Evolutionary conservation across 1,140 invertebrate genomes (phyloP).

Genomic region (Leptopilina clavipes): DNA sequence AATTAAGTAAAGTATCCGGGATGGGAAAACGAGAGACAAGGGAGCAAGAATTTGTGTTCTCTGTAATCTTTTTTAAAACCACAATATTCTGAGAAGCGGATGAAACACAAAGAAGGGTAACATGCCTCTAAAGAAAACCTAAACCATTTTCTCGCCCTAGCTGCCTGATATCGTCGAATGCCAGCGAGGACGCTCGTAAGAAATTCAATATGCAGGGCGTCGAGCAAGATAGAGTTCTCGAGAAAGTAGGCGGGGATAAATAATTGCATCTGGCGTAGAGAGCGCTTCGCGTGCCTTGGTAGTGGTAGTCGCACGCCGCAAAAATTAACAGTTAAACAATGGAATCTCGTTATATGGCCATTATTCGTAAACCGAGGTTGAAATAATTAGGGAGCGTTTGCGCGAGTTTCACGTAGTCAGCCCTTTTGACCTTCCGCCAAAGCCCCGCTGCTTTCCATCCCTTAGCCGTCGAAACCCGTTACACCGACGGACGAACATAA

Average conservation of each 20-base stretch:
- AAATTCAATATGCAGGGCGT: slow-evolving; percentile 53
- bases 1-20: too few species aligned
- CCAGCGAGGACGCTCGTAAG: slow-evolving; percentile 45
- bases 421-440: slow-evolving; percentile 27
- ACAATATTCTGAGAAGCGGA: too few species aligned
- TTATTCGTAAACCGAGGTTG: slow-evolving; percentile 58
- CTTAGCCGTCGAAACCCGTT: slow-evolving; percentile 50
- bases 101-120: too few species aligned
- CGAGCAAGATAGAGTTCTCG: slow-evolving; percentile 53
- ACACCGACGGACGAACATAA: slow-evolving; percentile 59
- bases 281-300: slow-evolving; percentile 50
- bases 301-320: slow-evolving; percentile 52
- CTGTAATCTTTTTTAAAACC: too few species aligned
- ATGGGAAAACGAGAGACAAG: too few species aligned
- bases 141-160: slow-evolving; percentile 28
- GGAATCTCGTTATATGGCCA: slow-evolving; percentile 58
- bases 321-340: slow-evolving; percentile 67
- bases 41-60: too few species aligned
- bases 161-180: slow-evolving; percentile 6
- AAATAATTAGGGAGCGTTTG: slow-evolving; percentile 60
- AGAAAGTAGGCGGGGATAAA: slow-evolving; percentile 44
- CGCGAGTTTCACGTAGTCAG: slow-evolving; percentile 40
- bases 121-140: background rate
- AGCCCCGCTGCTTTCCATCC: slow-evolving; percentile 40
- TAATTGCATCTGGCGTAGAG: slow-evolving; percentile 53